Percentiles rank a stretch among this genome's conserved stretches.
Evolutionary conservation across 2,888 invertebrate genomes (phyloP).

Genomic region (Ichneumoninae sp.): DNA sequence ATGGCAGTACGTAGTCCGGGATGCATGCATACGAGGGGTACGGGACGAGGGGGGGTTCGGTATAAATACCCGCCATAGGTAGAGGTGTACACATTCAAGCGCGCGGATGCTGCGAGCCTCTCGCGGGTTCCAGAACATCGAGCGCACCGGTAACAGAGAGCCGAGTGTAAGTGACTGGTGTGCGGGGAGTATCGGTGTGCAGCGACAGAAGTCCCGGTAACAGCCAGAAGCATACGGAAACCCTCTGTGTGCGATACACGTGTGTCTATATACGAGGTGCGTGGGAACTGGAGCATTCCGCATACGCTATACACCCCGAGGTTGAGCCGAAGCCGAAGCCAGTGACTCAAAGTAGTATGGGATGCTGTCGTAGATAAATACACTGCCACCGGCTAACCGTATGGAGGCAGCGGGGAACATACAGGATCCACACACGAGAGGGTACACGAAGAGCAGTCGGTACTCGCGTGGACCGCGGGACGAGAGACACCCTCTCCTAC

Average conservation of each 20-base stretch:
- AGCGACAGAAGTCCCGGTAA: slow-evolving; percentile 42
- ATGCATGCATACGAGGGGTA: slow-evolving; percentile 36
- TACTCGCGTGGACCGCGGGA: slow-evolving; percentile 56
- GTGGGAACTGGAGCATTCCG: slow-evolving; percentile 82
- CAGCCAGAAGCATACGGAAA: slow-evolving; percentile 29
- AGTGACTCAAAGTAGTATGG: slow-evolving; percentile 54
- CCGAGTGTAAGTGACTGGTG: neutral
- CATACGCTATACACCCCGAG: slow-evolving; percentile 58
- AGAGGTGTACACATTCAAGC: slow-evolving; percentile 5
- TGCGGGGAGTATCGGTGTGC: neutral
- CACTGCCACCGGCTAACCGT: slow-evolving; percentile 1
- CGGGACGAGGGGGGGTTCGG: slow-evolving; percentile 3
- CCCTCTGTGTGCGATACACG: neutral
- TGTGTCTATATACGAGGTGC: slow-evolving; percentile 67
- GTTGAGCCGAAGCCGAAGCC: slow-evolving; percentile 49
- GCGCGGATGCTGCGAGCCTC: slow-evolving; percentile 18
- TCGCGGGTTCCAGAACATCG: slow-evolving; percentile 43
- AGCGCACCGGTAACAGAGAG: slow-evolving; percentile 21
- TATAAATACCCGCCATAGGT: slow-evolving; percentile 56
- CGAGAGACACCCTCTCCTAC: slow-evolving; percentile 55
- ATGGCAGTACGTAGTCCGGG: slow-evolving; percentile 8
- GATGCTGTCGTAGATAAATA: slow-evolving; percentile 14
- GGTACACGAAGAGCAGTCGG: slow-evolving; percentile 59
- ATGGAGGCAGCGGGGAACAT: slow-evolving; percentile 44
- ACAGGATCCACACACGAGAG: slow-evolving; percentile 33